Base-by-base conservation (phyloP, 2,888 invertebrate genomes). In the Sphinx pinastri region DNA sequence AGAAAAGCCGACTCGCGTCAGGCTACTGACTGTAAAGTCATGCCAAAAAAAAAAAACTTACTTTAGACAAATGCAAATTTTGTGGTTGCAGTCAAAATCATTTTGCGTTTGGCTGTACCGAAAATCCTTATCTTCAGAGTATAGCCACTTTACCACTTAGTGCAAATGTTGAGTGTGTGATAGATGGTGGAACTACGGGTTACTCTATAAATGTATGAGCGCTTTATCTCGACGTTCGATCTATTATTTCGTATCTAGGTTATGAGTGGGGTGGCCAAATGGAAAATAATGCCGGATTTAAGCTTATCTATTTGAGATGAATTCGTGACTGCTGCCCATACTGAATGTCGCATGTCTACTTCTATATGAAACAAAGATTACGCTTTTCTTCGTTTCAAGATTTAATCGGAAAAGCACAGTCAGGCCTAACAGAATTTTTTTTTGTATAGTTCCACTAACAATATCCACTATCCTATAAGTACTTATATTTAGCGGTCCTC, bases 131-230 rank as follows among this genome's bases (percentile, higher is more conserved):
- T 71, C 59, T 45, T 7, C 19, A 31, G 16, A 67, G 52, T 67
- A 59, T 69, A 45, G 47, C 52, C 67, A 67, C 69, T 67, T 54
- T 59, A 60, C 59, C 54, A 60, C 67, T 69, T 59, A 67, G 59
- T 45, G 49, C 45, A 52, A 71, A 68, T 67, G 66, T 68, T 59
- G 60, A 58, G 52, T 66, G 47, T 51, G 49, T 67, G 71, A 71
- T 71, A 71, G 67, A 69, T 71, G 52, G 57, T 51, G 68, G n/a
- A 68, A 69, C 45, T 60, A 67, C 45, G 69, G 63, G 63, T 69
- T 63, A 63, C 54, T 69, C 63, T 59, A 58, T 67, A 71, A 52
- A 67, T 71, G 25, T 52, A 54, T 71, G 16, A 13, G 68, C 59
- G 47, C 16, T 55, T 31, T 71, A 71, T 71, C 71, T 47, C 59